phyloP scores from a whole-genome alignment of 2,113 vertebrate species.

The Pandion haliaetus region DNA sequence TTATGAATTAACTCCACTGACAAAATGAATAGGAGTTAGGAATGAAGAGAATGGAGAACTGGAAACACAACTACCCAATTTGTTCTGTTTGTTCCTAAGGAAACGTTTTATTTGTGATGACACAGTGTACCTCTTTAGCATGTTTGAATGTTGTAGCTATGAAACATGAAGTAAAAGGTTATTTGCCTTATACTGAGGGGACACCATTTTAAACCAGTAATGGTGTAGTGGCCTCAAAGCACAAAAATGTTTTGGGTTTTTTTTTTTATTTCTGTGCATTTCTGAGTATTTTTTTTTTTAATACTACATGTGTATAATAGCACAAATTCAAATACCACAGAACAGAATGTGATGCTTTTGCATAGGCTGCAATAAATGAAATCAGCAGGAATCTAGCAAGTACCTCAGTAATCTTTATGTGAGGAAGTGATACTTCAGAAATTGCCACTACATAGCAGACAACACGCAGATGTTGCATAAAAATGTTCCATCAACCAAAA shows the following conservation, averaged over 20 bases:
- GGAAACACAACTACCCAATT: neutral
- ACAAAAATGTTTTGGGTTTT: neutral
- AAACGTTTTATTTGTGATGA: neutral
- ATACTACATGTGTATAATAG: neutral
- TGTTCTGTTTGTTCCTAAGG: neutral
- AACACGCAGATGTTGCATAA: neutral
- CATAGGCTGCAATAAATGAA: neutral
- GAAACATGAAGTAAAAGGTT: neutral
- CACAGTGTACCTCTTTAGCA: neutral
- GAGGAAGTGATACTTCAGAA: neutral
- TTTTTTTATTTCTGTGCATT: neutral
- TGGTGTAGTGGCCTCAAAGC: neutral
- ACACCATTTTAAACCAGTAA: neutral
- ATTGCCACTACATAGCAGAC: neutral
- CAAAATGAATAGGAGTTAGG: neutral
- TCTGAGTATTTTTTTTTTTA: neutral
- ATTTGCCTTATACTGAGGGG: neutral
- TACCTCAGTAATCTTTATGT: neutral
- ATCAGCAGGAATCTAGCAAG: neutral
- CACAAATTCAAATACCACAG: neutral
- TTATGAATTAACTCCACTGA: neutral
- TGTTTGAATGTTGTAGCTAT: neutral
- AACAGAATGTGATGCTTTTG: neutral
- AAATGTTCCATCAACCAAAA: neutral
- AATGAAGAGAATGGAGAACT: neutral